A percentile compares a stretch with the other conserved stretches of the same genome.
phyloP scores from a whole-genome alignment of 2,888 invertebrate species.

The Euplexia lucipara region DNA sequence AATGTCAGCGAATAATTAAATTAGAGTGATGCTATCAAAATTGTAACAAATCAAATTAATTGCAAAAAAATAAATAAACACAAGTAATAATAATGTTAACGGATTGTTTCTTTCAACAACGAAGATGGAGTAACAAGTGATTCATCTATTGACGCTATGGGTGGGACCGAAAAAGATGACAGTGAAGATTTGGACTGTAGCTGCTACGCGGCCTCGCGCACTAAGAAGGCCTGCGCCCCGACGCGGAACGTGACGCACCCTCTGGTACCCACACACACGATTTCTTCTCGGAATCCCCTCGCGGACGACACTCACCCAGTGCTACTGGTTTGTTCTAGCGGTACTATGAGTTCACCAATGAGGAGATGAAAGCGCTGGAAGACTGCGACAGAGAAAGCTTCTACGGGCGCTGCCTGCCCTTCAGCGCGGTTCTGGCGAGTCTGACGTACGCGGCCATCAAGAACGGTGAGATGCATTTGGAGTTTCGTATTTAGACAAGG shows the following conservation, averaged over 20 bases:
- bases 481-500: not conserved
- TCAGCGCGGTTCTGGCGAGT: slow-evolving; percentile 92
- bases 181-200: slow-evolving; percentile 66
- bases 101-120: slow-evolving; percentile 61
- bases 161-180: slow-evolving; percentile 14
- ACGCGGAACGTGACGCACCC: slow-evolving; percentile 83
- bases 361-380: slow-evolving; percentile 93
- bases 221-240: slow-evolving; percentile 72
- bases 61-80: slow-evolving; percentile 37
- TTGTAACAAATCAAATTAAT: slow-evolving; percentile 54
- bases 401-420: slow-evolving; percentile 93
- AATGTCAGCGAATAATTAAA: slow-evolving; percentile 48
- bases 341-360: slow-evolving; percentile 93
- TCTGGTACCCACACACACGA: slow-evolving; percentile 70
- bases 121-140: slow-evolving; percentile 64
- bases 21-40: slow-evolving; percentile 30
- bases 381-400: slow-evolving; percentile 96
- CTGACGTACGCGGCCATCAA: slow-evolving; percentile 92
- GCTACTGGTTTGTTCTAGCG: slow-evolving; percentile 76
- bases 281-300: too few species aligned
- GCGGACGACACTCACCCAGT: not conserved
- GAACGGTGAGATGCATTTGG: slow-evolving; percentile 84
- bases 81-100: slow-evolving; percentile 63
- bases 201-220: slow-evolving; percentile 70
- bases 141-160: slow-evolving; percentile 70